These are phyloP conservation scores for Heterochromis multidens DNA, from an alignment of 2,113 vertebrate genomes.

Conservation along the genomic window DNA sequence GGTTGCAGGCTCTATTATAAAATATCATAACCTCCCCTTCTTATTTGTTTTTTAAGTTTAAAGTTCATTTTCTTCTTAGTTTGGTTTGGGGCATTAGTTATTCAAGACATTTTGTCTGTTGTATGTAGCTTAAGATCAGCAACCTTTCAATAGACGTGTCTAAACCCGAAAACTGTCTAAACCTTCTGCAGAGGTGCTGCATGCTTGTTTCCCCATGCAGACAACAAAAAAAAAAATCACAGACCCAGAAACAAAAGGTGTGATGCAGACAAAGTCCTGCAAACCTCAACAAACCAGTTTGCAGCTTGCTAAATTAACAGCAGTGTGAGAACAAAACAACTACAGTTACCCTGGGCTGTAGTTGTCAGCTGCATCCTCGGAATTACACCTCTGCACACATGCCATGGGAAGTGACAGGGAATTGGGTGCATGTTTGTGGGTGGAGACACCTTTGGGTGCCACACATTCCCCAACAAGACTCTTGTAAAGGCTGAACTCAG, in stretches of 20 bases:
- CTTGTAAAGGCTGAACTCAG: neutral
- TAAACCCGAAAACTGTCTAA: fast-evolving
- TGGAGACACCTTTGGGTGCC: conserved; percentile 1
- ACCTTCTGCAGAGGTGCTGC: fast-evolving
- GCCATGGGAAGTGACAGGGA: neutral
- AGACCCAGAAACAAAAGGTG: neutral
- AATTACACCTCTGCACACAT: neutral
- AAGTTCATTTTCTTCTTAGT: neutral
- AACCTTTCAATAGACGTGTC: neutral
- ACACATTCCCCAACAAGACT: neutral
- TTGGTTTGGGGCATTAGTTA: fast-evolving
- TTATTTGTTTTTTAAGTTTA: fast-evolving
- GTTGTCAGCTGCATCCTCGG: neutral
- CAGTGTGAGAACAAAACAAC: neutral
- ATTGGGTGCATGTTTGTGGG: neutral
- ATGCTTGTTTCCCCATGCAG: neutral
- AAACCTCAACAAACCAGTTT: neutral
- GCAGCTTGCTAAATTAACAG: neutral
- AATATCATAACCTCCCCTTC: fast-evolving
- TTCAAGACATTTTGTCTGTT: neutral
- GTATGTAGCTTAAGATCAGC: neutral
- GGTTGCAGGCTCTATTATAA: neutral
- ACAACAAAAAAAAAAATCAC: neutral
- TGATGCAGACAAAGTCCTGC: neutral
- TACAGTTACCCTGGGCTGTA: neutral